Evolutionary conservation across 1,140 invertebrate genomes (phyloP), one percentile per base, ranked within the genome.

Genomic region (Nasonia giraulti): DNA sequence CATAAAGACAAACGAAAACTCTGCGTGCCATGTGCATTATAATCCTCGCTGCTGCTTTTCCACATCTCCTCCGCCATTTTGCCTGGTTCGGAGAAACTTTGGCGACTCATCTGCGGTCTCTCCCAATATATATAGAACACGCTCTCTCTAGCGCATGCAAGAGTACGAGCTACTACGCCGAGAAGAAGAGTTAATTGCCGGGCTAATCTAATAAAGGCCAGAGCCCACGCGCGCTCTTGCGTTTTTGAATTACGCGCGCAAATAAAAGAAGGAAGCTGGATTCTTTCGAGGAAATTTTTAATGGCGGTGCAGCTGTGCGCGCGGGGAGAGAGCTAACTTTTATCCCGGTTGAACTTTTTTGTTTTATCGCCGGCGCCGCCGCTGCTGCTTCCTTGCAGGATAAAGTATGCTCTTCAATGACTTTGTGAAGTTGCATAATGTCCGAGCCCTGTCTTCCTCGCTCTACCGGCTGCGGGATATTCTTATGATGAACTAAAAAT

Each of bases 1-100:
- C 74, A 87, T 87, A 87, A 86, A 88, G 86, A 88, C 86, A 87
- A 88, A 89, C 86, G 85, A 86, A 87, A 87, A 89, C 85, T 86
- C 86, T 69, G 55, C 17, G 81, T 88, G 79, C 86, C 87, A 87
- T 89, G 87, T 88, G 88, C 87, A 88, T 88, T 88, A 87, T 89
- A 86, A 86, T 88, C 71, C 80, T 40, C 33, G 23, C 27, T 27
- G 79, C 55, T 68, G 50, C 77, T 44, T 37, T 33, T n/a, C 31
- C 78, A 78, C 73, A 73, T 73, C 40, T 76, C 79, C 37, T 33
- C 47, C 74, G 7, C 37, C 62, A 12, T 62, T 77, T 77, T 76
- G 69, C 75, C 87, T 76, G 83, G 83, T 86, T 86, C 84, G 33
- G 33, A 23, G 23, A 86, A 90, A 89, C 86, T 90, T 87, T 87